These are phyloP conservation scores for Agriopis marginaria DNA, from an alignment of 2,888 invertebrate genomes.

Conservation along the genomic window DNA sequence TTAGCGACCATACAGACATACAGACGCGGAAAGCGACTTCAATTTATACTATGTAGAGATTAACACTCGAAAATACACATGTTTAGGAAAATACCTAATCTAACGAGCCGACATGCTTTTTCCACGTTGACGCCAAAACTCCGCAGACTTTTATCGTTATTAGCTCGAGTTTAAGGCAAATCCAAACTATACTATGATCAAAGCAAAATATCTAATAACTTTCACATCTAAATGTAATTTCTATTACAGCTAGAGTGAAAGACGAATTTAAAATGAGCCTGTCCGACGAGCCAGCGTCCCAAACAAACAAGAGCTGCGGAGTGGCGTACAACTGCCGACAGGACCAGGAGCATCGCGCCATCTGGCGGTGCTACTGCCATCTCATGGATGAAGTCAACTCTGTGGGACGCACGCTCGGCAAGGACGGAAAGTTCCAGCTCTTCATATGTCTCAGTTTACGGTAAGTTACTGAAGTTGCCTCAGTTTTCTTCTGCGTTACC, in stretches of 20 bases:
- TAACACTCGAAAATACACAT: too few relatives aligned
- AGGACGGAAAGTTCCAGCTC: slow-evolving; percentile 99
- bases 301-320: slow-evolving; percentile 69
- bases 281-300: slow-evolving; percentile 84
- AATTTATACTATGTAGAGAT: too few relatives aligned
- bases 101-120: too few relatives aligned
- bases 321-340: slow-evolving; percentile 78
- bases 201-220: too few relatives aligned
- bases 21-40: too few relatives aligned
- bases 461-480: slow-evolving; percentile 74
- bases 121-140: too few relatives aligned
- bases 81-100: too few relatives aligned
- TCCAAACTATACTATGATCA: too few relatives aligned
- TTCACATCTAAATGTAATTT: neutral
- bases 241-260: slow-evolving; percentile 89
- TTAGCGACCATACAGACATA: too few relatives aligned
- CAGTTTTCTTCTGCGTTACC: neutral
- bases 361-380: slow-evolving; percentile 95
- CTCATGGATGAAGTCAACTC: slow-evolving; percentile 95
- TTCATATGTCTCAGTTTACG: slow-evolving; percentile 97
- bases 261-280: slow-evolving; percentile 93
- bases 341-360: slow-evolving; percentile 88
- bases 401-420: slow-evolving; percentile 94
- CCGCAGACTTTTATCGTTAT: too few relatives aligned
- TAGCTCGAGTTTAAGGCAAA: too few relatives aligned